These are phyloP conservation scores for Urocynchramus pylzowi DNA, from an alignment of 2,113 vertebrate species.

Conservation along the genomic window DNA sequence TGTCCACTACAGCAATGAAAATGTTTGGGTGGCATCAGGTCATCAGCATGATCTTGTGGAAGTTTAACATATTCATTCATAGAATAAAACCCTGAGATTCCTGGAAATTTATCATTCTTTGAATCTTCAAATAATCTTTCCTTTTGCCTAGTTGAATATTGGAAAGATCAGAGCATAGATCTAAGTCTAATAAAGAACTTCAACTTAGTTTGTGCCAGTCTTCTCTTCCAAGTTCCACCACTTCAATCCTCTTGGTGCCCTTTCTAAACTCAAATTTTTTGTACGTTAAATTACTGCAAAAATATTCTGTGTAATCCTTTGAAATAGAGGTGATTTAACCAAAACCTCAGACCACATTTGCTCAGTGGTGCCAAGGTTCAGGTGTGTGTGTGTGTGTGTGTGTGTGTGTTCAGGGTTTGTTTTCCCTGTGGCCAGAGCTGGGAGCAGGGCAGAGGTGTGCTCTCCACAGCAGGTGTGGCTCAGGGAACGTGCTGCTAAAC, in stretches of 20 bases:
- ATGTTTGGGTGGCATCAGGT: neutral
- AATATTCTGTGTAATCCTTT: neutral
- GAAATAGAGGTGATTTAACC: neutral
- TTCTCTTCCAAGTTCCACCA: neutral
- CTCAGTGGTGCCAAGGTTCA: neutral
- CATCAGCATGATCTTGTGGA: neutral
- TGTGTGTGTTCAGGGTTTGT: neutral
- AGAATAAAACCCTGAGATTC: neutral
- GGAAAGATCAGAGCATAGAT: neutral
- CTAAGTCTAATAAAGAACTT: neutral
- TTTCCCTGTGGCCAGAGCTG: neutral
- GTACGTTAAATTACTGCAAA: neutral
- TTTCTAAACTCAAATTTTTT: neutral
- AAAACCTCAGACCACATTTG: neutral
- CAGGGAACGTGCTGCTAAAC: neutral
- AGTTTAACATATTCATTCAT: neutral
- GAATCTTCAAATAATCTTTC: neutral
- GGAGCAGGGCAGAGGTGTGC: neutral
- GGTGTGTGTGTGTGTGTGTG: neutral
- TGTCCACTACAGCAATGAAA: neutral
- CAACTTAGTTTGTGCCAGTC: neutral
- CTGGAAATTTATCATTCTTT: neutral
- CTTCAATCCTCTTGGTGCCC: neutral
- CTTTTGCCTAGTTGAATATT: neutral
- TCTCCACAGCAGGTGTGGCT: neutral